Base-by-base conservation (phyloP, 2,797 vertebrate genomes). In the Acanthurus tractus region DNA sequence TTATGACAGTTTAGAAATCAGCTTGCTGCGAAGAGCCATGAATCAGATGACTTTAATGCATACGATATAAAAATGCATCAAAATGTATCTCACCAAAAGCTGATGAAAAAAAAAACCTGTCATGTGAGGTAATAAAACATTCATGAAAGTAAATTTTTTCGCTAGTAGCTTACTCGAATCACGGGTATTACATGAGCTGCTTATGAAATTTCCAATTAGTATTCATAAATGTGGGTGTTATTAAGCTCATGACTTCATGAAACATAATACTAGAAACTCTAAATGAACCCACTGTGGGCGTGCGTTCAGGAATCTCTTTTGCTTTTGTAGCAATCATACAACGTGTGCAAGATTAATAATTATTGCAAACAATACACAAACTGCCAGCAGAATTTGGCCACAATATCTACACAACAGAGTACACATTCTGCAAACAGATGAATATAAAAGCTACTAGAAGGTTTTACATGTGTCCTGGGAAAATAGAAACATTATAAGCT, bases 151-250 rank as follows among this genome's bases (percentile, higher is more conserved):
- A 7, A 79, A 50, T 40, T 18, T 12, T 59, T 64, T 12, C 6
- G 25, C 2, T 4, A 29, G 25, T 29, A 29, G 25, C 45, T 38
- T 42, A 63, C 44, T 67, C 8, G 65, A 0, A 58, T 12, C 48
- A 59, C 23, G 36, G 36, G 5, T 3, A 29, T 67, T 36, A 72
- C 54, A 50, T 36, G 20, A 70, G 67, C 62, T 46, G 2, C 70
- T 78, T 72, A 62, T 64, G 34, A 81, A 81, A 80, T 20, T 52
- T 17, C 53, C 38, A 55, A 80, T 84, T 68, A 81, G 56, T 73
- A 81, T 82, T 78, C 57, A 78, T 45, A 25, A 42, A 67, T 75
- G 70, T 81, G 71, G 65, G 68, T 84, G 80, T 84, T 83, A 57
- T 74, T 63, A 81, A 67, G 44, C 63, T 76, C 53, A 49, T 75